These are phyloP conservation scores for Meriones psammophilus DNA, from an alignment of 2,797 vertebrate genomes.

Conservation along the genomic window DNA sequence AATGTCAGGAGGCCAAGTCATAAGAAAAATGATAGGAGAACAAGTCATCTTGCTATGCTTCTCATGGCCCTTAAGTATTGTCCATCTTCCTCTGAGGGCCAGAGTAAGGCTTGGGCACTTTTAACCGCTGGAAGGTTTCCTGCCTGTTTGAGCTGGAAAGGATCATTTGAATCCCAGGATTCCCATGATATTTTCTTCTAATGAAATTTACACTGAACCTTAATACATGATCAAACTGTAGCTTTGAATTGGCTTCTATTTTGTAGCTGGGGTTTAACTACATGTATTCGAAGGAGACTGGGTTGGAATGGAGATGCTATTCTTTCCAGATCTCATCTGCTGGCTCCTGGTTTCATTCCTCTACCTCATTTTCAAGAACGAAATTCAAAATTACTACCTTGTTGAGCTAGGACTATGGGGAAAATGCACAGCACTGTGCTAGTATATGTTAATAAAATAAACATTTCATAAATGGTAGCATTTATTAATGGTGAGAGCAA, in stretches of 20 bases:
- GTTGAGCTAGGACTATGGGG: neutral
- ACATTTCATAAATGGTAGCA: neutral
- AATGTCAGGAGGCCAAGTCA: neutral
- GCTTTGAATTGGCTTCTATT: neutral
- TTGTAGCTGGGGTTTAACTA: neutral
- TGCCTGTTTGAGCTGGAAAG: neutral
- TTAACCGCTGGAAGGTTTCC: neutral
- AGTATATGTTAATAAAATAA: neutral
- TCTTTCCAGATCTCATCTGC: neutral
- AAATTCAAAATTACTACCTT: conserved; percentile 8
- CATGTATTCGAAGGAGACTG: neutral
- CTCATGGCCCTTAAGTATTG: neutral
- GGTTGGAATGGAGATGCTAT: neutral
- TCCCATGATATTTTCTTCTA: neutral
- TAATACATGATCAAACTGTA: neutral
- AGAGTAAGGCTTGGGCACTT: neutral
- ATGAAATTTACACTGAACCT: neutral
- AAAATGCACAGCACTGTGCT: neutral
- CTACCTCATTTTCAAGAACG: neutral
- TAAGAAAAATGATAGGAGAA: neutral
- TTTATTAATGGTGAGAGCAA: neutral
- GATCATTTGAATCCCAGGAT: neutral
- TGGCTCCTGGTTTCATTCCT: neutral
- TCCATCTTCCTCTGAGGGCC: neutral
- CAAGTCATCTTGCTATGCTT: neutral